These are phyloP conservation scores for Podarcis cretensis DNA, from an alignment of 2,113 vertebrate genomes.

Conservation along the genomic window DNA sequence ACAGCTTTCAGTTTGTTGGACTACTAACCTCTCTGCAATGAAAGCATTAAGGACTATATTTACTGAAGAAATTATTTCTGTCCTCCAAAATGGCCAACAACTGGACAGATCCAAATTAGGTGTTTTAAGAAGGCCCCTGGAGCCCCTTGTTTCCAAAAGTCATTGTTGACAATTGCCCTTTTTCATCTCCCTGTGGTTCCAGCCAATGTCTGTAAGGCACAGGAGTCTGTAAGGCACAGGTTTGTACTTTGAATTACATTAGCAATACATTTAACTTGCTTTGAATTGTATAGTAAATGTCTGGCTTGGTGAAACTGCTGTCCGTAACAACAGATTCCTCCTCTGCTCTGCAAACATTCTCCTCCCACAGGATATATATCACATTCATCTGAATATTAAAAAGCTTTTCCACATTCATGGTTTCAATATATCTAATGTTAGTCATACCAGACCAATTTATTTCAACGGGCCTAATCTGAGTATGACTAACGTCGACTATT, in stretches of 20 bases:
- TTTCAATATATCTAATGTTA: background rate
- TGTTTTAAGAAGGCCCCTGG: no score
- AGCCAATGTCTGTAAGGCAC: background rate
- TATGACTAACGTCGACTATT: no score
- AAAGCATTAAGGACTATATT: no score
- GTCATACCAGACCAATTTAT: no score
- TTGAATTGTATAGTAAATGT: background rate
- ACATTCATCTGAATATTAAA: background rate
- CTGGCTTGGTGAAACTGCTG: background rate
- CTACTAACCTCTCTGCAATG: no score
- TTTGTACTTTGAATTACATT: background rate
- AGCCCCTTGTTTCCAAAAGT: no score
- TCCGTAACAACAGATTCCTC: background rate
- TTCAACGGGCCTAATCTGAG: no score
- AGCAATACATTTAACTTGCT: background rate
- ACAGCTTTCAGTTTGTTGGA: no score
- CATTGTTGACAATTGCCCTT: no score
- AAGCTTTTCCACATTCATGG: background rate
- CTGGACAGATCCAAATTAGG: no score
- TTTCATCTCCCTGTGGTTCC: background rate
- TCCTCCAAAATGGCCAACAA: no score
- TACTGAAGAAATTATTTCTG: no score
- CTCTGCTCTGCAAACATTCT: background rate
- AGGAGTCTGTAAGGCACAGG: background rate
- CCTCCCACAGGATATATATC: background rate